Evolutionary conservation across 1,140 invertebrate genomes (phyloP).

Genomic region (Eubasilissa regina): DNA sequence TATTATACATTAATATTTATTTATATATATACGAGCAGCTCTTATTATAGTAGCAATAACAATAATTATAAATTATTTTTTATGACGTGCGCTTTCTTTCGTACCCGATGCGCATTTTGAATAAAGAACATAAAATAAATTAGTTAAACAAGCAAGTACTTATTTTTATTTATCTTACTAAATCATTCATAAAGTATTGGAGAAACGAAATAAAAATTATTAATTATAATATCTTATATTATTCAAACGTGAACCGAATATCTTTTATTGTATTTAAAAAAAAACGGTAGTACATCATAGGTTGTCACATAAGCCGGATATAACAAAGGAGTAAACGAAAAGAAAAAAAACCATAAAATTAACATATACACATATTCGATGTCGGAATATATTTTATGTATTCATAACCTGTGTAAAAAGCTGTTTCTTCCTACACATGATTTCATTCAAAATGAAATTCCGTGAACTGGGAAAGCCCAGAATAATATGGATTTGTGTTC

Average conservation of each 20-base stretch:
- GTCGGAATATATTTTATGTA: constrained; percentile 38
- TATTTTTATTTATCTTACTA: too few species aligned
- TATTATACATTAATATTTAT: too few species aligned
- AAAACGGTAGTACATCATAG: constrained; percentile 44
- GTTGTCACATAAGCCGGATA: constrained; percentile 43
- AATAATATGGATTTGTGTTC: constrained; percentile 26
- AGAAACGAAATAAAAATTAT: too few species aligned
- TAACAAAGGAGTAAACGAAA: constrained; percentile 32
- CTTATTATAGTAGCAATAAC: too few species aligned
- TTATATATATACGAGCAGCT: too few species aligned
- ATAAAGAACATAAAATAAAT: too few species aligned
- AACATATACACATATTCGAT: constrained; percentile 39
- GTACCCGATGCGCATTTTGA: too few species aligned
- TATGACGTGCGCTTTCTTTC: too few species aligned
- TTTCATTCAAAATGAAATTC: constrained; percentile 45
- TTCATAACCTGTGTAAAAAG: constrained; percentile 49
- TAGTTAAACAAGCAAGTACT: too few species aligned
- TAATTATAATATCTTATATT: background rate
- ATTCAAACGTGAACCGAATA: constrained; percentile 14
- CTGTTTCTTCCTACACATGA: constrained; percentile 53
- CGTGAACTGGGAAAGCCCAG: constrained; percentile 46
- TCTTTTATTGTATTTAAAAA: constrained; percentile 1
- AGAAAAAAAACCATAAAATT: constrained; percentile 28
- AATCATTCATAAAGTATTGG: too few species aligned
- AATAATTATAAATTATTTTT: too few species aligned